Percentiles rank a stretch among this genome's conserved stretches.
phyloP scores from a whole-genome alignment of 2,888 invertebrate species.

The Acleris laterana region DNA sequence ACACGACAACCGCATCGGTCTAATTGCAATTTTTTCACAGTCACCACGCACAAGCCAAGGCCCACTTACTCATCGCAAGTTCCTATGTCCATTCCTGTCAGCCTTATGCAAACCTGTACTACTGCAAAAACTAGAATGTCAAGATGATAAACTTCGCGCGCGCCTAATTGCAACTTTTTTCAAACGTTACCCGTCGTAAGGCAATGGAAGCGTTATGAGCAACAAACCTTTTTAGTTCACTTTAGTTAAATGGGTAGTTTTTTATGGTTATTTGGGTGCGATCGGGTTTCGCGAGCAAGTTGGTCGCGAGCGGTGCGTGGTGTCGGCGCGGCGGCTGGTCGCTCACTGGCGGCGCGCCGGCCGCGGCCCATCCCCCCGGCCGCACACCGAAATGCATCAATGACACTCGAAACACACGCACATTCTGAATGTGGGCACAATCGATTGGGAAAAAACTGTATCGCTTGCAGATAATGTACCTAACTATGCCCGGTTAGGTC shows the following conservation, averaged over 20 bases:
- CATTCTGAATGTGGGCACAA: slow-evolving; percentile 71
- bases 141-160: slow-evolving; percentile 63
- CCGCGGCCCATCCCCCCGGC: slow-evolving; percentile 63
- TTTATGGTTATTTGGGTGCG: slow-evolving; percentile 52
- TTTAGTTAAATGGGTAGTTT: slow-evolving; percentile 46
- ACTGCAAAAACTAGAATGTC: slow-evolving; percentile 69
- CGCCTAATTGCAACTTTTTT: slow-evolving; percentile 57
- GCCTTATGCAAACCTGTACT: slow-evolving; percentile 70
- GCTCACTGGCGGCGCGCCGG: slow-evolving; percentile 69
- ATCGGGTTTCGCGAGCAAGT: slow-evolving; percentile 77
- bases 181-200: slow-evolving; percentile 44
- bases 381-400: slow-evolving; percentile 83
- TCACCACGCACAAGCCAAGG: slow-evolving; percentile 77
- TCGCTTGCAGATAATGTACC: slow-evolving; percentile 36
- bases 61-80: slow-evolving; percentile 78
- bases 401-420: slow-evolving; percentile 80
- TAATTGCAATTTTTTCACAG: slow-evolving; percentile 77
- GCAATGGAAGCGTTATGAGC: slow-evolving; percentile 58
- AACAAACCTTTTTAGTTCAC: slow-evolving; percentile 67
- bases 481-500: slow-evolving; percentile 10
- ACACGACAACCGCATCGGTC: slow-evolving; percentile 65
- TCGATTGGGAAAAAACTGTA: slow-evolving; percentile 63
- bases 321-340: slow-evolving; percentile 67
- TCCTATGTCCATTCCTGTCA: slow-evolving; percentile 77
- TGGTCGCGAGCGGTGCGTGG: slow-evolving; percentile 72